Percentiles rank a stretch among this genome's conserved stretches.
Conservation (phyloP, 2,797 vertebrate species). For the Pseudochirops cupreus region DNA sequence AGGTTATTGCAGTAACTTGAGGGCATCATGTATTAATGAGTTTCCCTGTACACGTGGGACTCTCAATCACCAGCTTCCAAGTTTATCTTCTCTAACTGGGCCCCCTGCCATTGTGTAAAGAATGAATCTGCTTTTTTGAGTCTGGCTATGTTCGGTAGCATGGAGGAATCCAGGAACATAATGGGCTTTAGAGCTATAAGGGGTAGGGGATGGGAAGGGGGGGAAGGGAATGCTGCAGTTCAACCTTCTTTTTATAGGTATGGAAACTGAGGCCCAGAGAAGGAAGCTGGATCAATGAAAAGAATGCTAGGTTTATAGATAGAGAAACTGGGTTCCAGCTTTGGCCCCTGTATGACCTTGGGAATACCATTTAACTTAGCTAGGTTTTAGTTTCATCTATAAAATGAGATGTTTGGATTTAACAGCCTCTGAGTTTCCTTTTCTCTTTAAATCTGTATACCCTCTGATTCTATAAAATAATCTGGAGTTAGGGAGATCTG, state of each 20-base stretch:
- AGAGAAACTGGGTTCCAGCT: background rate
- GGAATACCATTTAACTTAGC: background rate
- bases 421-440: background rate
- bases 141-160: background rate
- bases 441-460: background rate
- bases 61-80: background rate
- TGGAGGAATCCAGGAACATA: background rate
- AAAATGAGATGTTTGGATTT: background rate
- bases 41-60: background rate
- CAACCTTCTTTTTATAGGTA: background rate
- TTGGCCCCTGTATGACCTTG: background rate
- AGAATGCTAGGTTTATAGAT: background rate
- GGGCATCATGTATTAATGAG: background rate
- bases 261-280: background rate
- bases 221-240: background rate
- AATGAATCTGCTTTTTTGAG: background rate
- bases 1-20: constrained; percentile 8
- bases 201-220: background rate
- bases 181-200: background rate
- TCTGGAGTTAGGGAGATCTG: background rate
- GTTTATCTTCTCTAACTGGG: constrained; percentile 5
- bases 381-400: background rate
- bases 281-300: background rate
- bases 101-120: constrained; percentile 9
- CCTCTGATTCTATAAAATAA: background rate